phyloP scores from a whole-genome alignment of 2,888 invertebrate genomes.

The Tubiluchus corallicola region DNA sequence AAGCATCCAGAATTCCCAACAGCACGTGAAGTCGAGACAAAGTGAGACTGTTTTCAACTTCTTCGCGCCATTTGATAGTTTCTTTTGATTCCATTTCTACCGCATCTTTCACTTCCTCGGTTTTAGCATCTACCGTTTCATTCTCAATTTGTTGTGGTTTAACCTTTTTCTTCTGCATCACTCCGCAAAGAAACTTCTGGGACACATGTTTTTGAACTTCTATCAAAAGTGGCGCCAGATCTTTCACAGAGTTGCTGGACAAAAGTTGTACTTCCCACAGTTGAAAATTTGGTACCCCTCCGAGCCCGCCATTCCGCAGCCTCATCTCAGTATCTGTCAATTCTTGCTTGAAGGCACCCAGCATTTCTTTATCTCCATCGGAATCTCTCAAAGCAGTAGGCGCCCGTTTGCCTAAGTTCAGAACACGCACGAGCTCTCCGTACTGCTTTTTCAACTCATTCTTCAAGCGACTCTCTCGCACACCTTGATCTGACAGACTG shows the following conservation, averaged over 20 bases:
- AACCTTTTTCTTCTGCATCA: too few relatives aligned
- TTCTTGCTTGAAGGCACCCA: constrained; percentile 12
- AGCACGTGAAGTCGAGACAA: constrained; percentile 28
- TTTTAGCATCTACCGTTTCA: constrained; percentile 22
- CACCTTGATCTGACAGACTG: constrained; percentile 22
- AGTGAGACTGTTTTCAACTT: constrained; percentile 22
- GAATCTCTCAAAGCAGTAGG: background rate
- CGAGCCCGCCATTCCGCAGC: constrained; percentile 27
- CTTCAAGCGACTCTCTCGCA: constrained; percentile 23
- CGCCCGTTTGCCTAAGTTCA: background rate
- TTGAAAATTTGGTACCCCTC: constrained; percentile 25
- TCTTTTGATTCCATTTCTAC: constrained; percentile 16
- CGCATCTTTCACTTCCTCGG: too few relatives aligned
- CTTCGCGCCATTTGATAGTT: constrained; percentile 23
- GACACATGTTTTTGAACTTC: constrained; percentile 12
- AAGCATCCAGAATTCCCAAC: constrained; percentile 27
- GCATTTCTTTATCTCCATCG: constrained; percentile 7
- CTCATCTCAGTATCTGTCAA: constrained; percentile 16
- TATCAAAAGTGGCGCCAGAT: constrained; percentile 18
- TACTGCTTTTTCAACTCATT: background rate
- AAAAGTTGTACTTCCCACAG: constrained; percentile 22
- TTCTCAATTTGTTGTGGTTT: too few relatives aligned
- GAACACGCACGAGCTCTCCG: background rate
- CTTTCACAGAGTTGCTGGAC: constrained; percentile 18
- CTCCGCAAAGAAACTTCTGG: too few relatives aligned